A percentile compares a stretch with the other conserved stretches of the same genome.
These are phyloP conservation scores for Macrosoma leucophasiata DNA, from an alignment of 2,888 invertebrate species.

Conservation along the genomic window DNA sequence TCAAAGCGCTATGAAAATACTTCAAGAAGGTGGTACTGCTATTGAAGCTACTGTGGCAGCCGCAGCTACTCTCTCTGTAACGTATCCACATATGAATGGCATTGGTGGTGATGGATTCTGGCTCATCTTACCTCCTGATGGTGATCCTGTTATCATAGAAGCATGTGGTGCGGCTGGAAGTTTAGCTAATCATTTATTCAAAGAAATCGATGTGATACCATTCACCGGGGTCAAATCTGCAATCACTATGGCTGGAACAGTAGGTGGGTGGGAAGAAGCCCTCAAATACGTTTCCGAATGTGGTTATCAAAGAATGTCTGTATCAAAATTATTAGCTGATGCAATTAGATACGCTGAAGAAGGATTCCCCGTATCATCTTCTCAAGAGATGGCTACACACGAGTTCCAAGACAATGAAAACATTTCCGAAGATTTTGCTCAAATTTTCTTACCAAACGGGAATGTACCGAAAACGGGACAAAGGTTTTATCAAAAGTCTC, in stretches of 20 bases:
- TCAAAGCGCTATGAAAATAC: constrained; percentile 52
- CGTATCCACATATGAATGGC: constrained; percentile 62
- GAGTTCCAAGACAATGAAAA: constrained; percentile 12
- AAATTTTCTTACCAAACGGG: constrained; percentile 41
- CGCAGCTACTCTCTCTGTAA: constrained; percentile 59
- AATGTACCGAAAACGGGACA: constrained; percentile 43
- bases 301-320: constrained; percentile 47
- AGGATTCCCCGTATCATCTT: constrained; percentile 47
- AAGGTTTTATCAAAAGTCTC: constrained; percentile 43
- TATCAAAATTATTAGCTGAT: constrained; percentile 46
- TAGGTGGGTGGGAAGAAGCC: constrained; percentile 66
- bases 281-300: constrained; percentile 52
- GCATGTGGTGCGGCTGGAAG: constrained; percentile 59
- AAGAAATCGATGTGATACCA: constrained; percentile 43
- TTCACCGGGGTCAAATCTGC: constrained; percentile 51
- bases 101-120: constrained; percentile 65
- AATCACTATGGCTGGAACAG: constrained; percentile 55
- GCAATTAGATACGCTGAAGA: constrained; percentile 58
- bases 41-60: constrained; percentile 63
- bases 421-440: constrained; percentile 33
- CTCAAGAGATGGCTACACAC: constrained; percentile 25
- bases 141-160: constrained; percentile 55
- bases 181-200: constrained; percentile 44
- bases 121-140: constrained; percentile 58
- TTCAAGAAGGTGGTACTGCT: constrained; percentile 59